A percentile compares a stretch with the other conserved stretches of the same genome.
Conservation (phyloP, 2,797 vertebrate genomes). For the Enteromius treurensis region DNA sequence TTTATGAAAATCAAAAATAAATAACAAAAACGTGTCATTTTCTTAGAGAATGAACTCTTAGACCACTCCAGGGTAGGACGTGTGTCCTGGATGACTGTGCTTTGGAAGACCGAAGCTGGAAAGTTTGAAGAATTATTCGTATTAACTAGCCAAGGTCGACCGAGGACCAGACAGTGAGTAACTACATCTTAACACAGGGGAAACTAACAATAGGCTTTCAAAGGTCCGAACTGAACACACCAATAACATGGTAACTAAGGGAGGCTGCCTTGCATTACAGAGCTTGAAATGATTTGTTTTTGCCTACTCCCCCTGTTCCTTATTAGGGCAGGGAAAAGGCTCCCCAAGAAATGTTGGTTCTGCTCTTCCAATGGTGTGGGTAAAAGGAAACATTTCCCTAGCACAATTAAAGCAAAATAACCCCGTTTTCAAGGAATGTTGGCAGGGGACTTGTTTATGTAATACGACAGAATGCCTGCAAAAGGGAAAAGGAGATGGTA, state of each 20-base stretch:
- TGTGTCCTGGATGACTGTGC: not conserved
- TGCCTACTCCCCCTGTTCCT: conserved; percentile 35
- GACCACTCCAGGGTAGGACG: conserved; percentile 21
- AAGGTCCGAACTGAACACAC: conserved; percentile 5
- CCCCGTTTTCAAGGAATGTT: conserved; percentile 55
- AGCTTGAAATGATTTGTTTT: not conserved
- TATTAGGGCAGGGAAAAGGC: conserved; percentile 19
- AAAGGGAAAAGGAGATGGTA: not conserved
- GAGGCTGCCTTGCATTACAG: conserved; percentile 16
- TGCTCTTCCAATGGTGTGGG: conserved; percentile 37
- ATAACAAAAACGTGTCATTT: conserved; percentile 50
- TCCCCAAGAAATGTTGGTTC: conserved; percentile 19
- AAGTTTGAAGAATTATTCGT: conserved; percentile 9
- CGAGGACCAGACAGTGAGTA: conserved; percentile 24
- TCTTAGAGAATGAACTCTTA: not conserved
- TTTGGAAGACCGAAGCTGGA: not conserved
- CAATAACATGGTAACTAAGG: conserved; percentile 13
- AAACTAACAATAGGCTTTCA: conserved; percentile 3
- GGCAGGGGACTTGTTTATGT: conserved; percentile 43
- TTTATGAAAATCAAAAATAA: not conserved
- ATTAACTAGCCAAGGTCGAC: conserved; percentile 44
- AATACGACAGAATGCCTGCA: not conserved
- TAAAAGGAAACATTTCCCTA: conserved; percentile 57
- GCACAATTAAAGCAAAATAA: conserved; percentile 56
- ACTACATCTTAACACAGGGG: not conserved